Evolutionary conservation across 2,113 vertebrate genomes (phyloP).

Genomic region (Microcebus lehilahytsara): DNA sequence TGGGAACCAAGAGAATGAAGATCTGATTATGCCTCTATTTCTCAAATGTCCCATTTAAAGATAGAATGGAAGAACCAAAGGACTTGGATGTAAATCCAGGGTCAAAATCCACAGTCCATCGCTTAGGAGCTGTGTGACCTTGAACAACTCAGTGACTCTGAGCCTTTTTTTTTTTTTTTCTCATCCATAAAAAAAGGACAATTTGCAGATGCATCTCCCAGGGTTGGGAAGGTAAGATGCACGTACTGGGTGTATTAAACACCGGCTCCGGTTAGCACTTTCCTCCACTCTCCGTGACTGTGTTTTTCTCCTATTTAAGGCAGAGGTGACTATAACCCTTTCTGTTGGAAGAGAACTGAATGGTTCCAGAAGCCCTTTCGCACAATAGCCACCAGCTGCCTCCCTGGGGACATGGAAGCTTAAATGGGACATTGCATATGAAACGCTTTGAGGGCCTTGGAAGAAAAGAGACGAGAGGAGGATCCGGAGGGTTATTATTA

Average conservation of each 20-base stretch:
- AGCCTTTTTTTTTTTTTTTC: not conserved
- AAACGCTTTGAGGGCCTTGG: conserved; percentile 35
- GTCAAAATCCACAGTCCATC: not conserved
- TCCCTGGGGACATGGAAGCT: conserved; percentile 17
- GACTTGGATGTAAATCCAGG: not conserved
- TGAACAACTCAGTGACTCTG: conserved; percentile 23
- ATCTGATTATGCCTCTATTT: not conserved
- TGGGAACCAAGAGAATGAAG: not conserved
- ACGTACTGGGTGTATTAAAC: not conserved
- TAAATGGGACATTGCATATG: conserved; percentile 59
- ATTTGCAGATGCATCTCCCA: not conserved
- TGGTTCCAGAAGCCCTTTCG: not conserved
- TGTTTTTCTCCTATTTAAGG: not conserved
- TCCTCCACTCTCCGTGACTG: not conserved
- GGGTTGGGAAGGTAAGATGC: not conserved
- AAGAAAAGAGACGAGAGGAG: conserved; percentile 57
- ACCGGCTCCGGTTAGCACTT: not conserved
- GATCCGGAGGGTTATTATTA: conserved; percentile 70
- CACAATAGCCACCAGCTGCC: conserved; percentile 41
- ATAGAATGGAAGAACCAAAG: not conserved
- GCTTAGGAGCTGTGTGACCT: conserved; percentile 8
- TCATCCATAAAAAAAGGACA: not conserved
- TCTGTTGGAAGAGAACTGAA: not conserved
- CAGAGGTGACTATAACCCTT: not conserved
- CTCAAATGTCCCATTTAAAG: not conserved